phyloP scores from a whole-genome alignment of 2,797 vertebrate species.

The Acanthopagrus latus region DNA sequence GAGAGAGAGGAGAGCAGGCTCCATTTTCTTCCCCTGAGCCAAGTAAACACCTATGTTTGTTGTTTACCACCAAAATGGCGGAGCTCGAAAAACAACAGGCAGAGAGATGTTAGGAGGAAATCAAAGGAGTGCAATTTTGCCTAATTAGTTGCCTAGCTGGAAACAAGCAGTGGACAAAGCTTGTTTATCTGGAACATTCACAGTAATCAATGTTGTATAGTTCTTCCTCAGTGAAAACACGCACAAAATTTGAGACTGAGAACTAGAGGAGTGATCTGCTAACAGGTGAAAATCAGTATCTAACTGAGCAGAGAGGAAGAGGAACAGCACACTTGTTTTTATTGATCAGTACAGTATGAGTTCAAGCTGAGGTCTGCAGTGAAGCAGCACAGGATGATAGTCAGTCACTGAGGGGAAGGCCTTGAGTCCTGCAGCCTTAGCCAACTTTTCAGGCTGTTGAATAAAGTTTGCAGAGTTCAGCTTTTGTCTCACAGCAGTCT shows the following conservation, averaged over 20 bases:
- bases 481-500: not conserved
- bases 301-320: constrained; percentile 41
- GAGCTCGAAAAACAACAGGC: constrained; percentile 54
- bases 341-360: not conserved
- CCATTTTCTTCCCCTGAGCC: constrained; percentile 68
- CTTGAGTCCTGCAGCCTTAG: constrained; percentile 7
- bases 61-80: constrained; percentile 80
- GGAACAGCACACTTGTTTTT: constrained; percentile 10
- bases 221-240: constrained; percentile 17
- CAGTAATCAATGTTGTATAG: constrained; percentile 18
- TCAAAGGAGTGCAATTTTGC: constrained; percentile 38
- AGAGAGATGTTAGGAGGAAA: constrained; percentile 35
- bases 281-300: constrained; percentile 4
- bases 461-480: constrained; percentile 17
- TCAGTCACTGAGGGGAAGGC: constrained; percentile 10
- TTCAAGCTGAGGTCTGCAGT: constrained; percentile 32
- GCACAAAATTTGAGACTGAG: not conserved
- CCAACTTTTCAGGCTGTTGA: constrained; percentile 16
- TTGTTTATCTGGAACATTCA: constrained; percentile 37
- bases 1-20: constrained; percentile 39
- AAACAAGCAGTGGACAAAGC: constrained; percentile 41
- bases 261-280: not conserved
- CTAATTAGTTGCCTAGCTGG: constrained; percentile 40
- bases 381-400: not conserved
- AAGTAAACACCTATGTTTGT: constrained; percentile 80